phyloP scores from a whole-genome alignment of 2,888 invertebrate species.

The Xanthorhoe designata region DNA sequence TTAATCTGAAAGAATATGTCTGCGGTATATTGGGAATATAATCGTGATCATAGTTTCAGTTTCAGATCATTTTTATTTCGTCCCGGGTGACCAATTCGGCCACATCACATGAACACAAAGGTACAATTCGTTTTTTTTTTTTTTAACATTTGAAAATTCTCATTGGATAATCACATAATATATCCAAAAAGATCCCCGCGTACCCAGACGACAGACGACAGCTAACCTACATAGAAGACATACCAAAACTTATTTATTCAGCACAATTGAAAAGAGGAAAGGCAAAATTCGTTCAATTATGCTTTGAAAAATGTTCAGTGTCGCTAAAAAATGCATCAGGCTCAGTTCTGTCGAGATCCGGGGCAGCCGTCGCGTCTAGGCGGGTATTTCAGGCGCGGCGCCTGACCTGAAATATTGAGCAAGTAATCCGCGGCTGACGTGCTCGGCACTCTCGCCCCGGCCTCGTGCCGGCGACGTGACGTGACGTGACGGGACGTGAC shows the following conservation, averaged over 20 bases:
- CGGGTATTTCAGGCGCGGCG: conserved; percentile 13
- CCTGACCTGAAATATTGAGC: conserved; percentile 23
- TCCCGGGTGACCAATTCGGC: too few relatives aligned
- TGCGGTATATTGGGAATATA: too few relatives aligned
- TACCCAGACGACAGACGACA: background rate
- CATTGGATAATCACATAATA: background rate
- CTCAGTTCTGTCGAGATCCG: background rate
- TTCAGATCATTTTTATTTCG: too few relatives aligned
- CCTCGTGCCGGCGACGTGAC: background rate
- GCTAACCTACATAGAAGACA: background rate
- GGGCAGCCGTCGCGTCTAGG: background rate
- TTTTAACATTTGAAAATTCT: background rate
- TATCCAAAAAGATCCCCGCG: background rate
- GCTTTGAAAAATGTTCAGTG: background rate
- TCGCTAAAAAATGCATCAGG: conserved; percentile 27
- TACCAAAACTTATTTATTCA: conserved; percentile 1
- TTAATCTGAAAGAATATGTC: too few relatives aligned
- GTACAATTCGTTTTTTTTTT: too few relatives aligned
- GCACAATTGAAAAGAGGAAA: conserved; percentile 13
- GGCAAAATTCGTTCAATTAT: conserved; percentile 15
- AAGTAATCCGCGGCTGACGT: conserved; percentile 20
- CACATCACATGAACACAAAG: too few relatives aligned
- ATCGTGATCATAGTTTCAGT: too few relatives aligned
- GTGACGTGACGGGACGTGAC: background rate
- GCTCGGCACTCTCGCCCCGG: conserved; percentile 5